A percentile compares a stretch with the other conserved stretches of the same genome.
phyloP scores from a whole-genome alignment of 1,140 invertebrate species.

The Heliconius hewitsoni region DNA sequence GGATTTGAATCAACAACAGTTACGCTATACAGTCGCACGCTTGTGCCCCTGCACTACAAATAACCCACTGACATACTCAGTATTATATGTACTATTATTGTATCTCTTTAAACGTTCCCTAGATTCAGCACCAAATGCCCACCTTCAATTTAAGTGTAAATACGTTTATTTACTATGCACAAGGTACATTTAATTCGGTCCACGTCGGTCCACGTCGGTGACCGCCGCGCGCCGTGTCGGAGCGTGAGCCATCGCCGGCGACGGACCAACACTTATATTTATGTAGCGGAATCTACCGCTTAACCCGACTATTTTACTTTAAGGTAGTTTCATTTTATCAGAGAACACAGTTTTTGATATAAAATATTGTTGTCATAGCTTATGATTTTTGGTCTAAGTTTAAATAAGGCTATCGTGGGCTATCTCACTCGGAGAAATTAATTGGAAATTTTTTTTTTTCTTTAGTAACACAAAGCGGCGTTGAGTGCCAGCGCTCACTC shows the following conservation, averaged over 20 bases:
- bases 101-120: neutral
- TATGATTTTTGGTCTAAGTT: neutral
- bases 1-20: too few relatives aligned
- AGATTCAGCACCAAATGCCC: neutral
- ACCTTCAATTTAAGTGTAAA: neutral
- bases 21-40: too few relatives aligned
- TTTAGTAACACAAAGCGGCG: too few relatives aligned
- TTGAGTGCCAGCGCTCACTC: too few relatives aligned
- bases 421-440: too few relatives aligned
- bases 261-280: neutral
- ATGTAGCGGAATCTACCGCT: neutral
- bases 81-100: too few relatives aligned
- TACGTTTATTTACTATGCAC: conserved; percentile 8
- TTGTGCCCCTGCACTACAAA: too few relatives aligned
- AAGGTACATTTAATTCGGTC: neutral
- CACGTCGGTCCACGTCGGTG: neutral
- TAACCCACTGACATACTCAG: too few relatives aligned
- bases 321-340: neutral
- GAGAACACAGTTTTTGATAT: neutral
- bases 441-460: too few relatives aligned
- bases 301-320: neutral
- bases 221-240: neutral
- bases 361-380: neutral
- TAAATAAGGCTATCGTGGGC: too few relatives aligned
- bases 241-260: neutral